A percentile compares a stretch with the other conserved stretches of the same genome.
phyloP scores from a whole-genome alignment of 2,113 vertebrate species.

The Atrichornis clamosus region DNA sequence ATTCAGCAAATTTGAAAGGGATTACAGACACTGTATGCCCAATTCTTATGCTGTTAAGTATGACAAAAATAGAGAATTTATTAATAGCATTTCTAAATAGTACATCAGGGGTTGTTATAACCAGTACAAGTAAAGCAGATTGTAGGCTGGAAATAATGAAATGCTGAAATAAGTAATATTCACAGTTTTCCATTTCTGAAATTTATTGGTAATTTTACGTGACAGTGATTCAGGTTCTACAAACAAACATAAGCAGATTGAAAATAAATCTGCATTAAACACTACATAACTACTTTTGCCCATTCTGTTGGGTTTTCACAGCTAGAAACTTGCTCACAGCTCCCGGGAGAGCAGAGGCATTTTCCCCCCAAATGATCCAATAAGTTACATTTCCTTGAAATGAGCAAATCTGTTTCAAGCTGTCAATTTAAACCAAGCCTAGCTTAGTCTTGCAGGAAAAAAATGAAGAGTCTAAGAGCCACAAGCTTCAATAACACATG shows the following conservation, averaged over 20 bases:
- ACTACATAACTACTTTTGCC: background rate
- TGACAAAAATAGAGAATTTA: constrained; percentile 10
- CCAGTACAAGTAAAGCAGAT: constrained; percentile 17
- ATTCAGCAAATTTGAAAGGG: constrained; percentile 31
- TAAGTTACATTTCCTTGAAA: background rate
- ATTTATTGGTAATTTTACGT: background rate
- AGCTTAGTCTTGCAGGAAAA: constrained; percentile 20
- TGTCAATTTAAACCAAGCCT: constrained; percentile 18
- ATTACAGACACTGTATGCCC: background rate
- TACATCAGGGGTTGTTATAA: constrained; percentile 15
- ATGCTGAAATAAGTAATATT: constrained; percentile 22
- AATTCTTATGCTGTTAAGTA: constrained; percentile 34
- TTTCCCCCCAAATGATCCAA: background rate
- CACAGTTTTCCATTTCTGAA: background rate
- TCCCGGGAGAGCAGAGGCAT: background rate
- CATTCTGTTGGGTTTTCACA: background rate
- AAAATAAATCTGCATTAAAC: background rate
- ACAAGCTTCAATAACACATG: constrained; percentile 80
- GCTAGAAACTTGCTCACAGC: constrained; percentile 23
- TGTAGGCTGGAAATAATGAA: background rate
- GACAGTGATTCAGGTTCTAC: background rate
- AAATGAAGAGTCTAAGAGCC: constrained; percentile 62
- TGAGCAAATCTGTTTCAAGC: constrained; percentile 28
- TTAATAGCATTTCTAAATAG: constrained; percentile 33
- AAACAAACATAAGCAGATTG: background rate